These are phyloP conservation scores for Araneus ventricosus DNA, from an alignment of 1,140 invertebrate species.

Conservation along the genomic window DNA sequence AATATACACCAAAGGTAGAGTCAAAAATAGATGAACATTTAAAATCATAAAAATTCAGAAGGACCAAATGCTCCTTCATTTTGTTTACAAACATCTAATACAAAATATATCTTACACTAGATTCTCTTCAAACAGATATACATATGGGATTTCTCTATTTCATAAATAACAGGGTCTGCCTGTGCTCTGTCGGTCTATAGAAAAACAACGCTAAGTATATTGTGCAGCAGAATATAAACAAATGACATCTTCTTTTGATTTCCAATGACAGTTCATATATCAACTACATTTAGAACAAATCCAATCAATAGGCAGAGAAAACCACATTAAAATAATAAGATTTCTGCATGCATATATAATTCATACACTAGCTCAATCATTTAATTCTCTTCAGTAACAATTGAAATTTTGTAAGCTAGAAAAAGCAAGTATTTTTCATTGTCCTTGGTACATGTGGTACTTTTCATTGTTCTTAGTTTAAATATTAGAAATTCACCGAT, in stretches of 20 bases:
- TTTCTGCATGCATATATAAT: background rate
- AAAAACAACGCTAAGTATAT: background rate
- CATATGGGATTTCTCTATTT: background rate
- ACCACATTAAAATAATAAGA: background rate
- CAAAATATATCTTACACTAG: background rate
- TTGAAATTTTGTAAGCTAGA: too few relatives aligned
- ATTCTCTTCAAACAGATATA: conserved; percentile 6
- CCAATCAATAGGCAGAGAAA: background rate
- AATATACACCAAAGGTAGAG: conserved; percentile 4
- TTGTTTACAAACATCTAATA: background rate
- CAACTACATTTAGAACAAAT: background rate
- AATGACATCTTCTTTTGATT: background rate
- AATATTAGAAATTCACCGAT: too few relatives aligned
- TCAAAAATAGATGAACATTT: conserved; percentile 15
- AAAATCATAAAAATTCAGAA: conserved; percentile 18
- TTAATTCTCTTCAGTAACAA: too few relatives aligned
- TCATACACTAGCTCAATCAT: too few relatives aligned
- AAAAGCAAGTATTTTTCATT: too few relatives aligned
- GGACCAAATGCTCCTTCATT: background rate
- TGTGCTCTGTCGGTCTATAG: background rate
- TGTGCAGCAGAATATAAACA: background rate
- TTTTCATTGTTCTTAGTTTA: too few relatives aligned
- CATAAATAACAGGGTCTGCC: background rate
- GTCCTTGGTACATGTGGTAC: too few relatives aligned
- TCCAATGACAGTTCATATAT: background rate